These are phyloP conservation scores for Taenioides sp. DNA, from an alignment of 2,797 vertebrate genomes.

Conservation along the genomic window DNA sequence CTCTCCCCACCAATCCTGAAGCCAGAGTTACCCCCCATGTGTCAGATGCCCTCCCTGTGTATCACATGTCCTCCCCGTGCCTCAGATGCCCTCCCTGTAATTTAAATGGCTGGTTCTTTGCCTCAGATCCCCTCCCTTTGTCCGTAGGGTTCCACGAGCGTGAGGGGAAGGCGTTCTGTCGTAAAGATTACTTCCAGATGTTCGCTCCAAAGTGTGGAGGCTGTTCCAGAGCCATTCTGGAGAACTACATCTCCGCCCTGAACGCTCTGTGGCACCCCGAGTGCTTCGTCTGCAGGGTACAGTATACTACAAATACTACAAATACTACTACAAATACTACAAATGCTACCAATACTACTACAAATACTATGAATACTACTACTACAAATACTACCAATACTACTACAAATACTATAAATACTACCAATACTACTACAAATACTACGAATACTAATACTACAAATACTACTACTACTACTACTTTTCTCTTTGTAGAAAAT, in stretches of 20 bases:
- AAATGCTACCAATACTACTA: neutral
- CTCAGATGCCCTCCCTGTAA: too few relatives aligned
- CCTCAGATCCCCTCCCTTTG: too few relatives aligned
- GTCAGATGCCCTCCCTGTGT: too few relatives aligned
- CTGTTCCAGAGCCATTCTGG: constrained; percentile 93
- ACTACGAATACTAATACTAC: neutral
- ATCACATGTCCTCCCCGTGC: too few relatives aligned
- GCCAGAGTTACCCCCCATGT: too few relatives aligned
- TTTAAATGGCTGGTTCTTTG: too few relatives aligned
- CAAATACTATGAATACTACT: too few relatives aligned
- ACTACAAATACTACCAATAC: too few relatives aligned
- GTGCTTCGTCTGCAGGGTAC: constrained; percentile 97
- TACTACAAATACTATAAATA: too few relatives aligned
- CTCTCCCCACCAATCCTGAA: too few relatives aligned
- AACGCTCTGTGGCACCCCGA: constrained; percentile 97
- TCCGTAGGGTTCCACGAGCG: constrained; percentile 93
- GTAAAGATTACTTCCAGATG: constrained; percentile 98
- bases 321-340: neutral
- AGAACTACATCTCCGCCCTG: constrained; percentile 98
- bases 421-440: too few relatives aligned
- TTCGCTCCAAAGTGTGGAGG: constrained; percentile 98
- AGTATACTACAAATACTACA: neutral
- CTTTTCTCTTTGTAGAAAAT: too few relatives aligned
- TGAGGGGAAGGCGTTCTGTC: constrained; percentile 95
- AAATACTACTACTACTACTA: neutral